phyloP scores from a whole-genome alignment of 2,888 invertebrate genomes.

The Parnassius smintheus region DNA sequence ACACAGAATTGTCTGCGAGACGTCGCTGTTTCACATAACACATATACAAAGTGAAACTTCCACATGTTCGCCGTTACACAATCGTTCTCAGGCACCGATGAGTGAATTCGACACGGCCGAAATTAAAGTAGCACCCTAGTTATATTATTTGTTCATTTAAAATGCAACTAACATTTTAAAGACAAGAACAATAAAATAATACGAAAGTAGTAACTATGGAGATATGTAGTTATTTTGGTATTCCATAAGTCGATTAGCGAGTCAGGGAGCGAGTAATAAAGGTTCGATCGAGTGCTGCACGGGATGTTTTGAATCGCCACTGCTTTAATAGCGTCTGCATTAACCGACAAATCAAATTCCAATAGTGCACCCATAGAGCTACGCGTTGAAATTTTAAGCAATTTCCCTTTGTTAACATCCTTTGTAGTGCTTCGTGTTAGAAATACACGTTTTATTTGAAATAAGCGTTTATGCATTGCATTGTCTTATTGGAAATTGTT shows the following conservation, averaged over 20 bases:
- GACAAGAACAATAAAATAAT: background rate
- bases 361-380: constrained; percentile 8
- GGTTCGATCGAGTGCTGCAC: constrained; percentile 60
- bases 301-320: constrained; percentile 79
- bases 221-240: constrained; percentile 71
- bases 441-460: background rate
- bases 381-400: constrained; percentile 4
- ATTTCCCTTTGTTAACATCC: constrained; percentile 16
- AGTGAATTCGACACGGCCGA: background rate
- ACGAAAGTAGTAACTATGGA: constrained; percentile 7
- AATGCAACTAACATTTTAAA: too few species aligned
- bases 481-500: too few species aligned
- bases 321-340: constrained; percentile 71
- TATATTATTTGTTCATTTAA: background rate
- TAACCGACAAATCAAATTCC: constrained; percentile 53
- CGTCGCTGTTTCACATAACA: constrained; percentile 34
- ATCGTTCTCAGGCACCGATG: background rate
- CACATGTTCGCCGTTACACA: constrained; percentile 11
- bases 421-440: constrained; percentile 11
- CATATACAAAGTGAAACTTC: constrained; percentile 29
- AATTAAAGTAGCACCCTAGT: background rate
- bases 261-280: constrained; percentile 67
- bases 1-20: constrained; percentile 36
- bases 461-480: too few species aligned
- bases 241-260: constrained; percentile 75